A percentile compares a stretch with the other conserved stretches of the same genome.
phyloP scores from a whole-genome alignment of 1,140 invertebrate species.

The Thalassaphorura encarpata region DNA sequence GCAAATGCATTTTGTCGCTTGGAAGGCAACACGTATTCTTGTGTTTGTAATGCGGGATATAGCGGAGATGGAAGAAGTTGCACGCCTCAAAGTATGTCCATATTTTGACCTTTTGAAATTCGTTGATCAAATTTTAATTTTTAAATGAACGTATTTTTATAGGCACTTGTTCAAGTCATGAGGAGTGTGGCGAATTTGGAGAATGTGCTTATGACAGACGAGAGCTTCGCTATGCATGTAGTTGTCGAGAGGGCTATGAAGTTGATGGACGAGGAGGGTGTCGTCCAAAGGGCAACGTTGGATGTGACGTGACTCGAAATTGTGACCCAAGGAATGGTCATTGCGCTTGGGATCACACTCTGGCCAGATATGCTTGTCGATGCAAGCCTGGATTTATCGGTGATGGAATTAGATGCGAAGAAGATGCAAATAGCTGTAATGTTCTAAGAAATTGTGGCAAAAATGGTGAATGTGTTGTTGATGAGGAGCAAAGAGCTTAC shows the following conservation, averaged over 20 bases:
- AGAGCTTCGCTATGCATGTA: slow-evolving; percentile 52
- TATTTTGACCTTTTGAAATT: no score
- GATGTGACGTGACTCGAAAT: slow-evolving; percentile 33
- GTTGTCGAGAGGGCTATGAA: slow-evolving; percentile 49
- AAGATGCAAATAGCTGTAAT: slow-evolving; percentile 61
- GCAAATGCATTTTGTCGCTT: no score
- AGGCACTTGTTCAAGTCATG: slow-evolving; percentile 54
- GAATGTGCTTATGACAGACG: slow-evolving; percentile 55
- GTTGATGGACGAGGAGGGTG: slow-evolving; percentile 47
- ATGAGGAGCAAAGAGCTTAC: slow-evolving; percentile 43
- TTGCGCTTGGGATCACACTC: slow-evolving; percentile 44
- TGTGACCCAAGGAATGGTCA: slow-evolving; percentile 55
- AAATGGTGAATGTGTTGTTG: slow-evolving; percentile 70
- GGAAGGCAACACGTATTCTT: no score
- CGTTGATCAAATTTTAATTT: no score
- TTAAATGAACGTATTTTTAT: no score
- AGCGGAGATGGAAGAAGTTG: no score
- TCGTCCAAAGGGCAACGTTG: slow-evolving; percentile 48
- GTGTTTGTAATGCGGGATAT: no score
- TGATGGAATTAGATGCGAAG: slow-evolving; percentile 40
- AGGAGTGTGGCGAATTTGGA: slow-evolving; percentile 64
- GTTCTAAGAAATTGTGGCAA: slow-evolving; percentile 67
- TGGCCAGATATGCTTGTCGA: slow-evolving; percentile 55
- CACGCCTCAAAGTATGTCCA: no score
- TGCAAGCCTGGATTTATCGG: slow-evolving; percentile 43